Evolutionary conservation across 1,140 invertebrate genomes (phyloP), one percentile per base, ranked within the genome.

Genomic region (Drosophila eugracilis): DNA sequence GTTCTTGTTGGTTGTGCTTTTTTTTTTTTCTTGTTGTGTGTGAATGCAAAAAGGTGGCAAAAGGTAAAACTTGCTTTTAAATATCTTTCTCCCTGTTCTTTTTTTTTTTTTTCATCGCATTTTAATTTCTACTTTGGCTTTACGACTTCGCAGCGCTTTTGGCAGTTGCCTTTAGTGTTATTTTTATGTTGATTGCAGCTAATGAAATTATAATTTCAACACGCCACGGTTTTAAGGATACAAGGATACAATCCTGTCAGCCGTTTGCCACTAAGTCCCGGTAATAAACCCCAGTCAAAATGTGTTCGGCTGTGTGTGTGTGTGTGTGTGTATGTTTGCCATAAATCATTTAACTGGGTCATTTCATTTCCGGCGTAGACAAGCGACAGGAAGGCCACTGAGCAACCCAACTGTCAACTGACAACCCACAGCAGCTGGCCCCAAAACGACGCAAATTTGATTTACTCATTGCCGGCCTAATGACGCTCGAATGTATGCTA

Each of bases 281-380:
- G 57, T 54, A 57, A 86, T 69, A 73, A 49, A 65, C 50, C 37
- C 57, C 22, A 49, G 15, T 14, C 44, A 4, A 21, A 9, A 52
- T 36, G 63, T 69, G 67, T 30, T 10, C 6, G n/a, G n/a, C 10
- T 30, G 28, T 30, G 28, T 62, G 34, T 42, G 22, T 14, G 58
- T 42, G 30, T 14, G 15, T 65, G 36, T 50, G 30, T 47, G 59
- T 41, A 39, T 47, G 49, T 62, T 49, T 45, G 55, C 55, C 62
- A 88, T 86, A 86, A 88, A 86, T 86, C 81, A 86, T 86, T 86
- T 86, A 88, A 86, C 81, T 86, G 81, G 81, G 81, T 86, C 83
- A 86, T 86, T 86, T 86, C 83, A 86, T 86, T 86, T 88, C 81
- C 81, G 81, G 24, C 69, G 69, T 47, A 88, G 83, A 86, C 83